Evolutionary conservation across 2,113 vertebrate genomes (phyloP).

Genomic region (Petrocephalus microphthalmus): DNA sequence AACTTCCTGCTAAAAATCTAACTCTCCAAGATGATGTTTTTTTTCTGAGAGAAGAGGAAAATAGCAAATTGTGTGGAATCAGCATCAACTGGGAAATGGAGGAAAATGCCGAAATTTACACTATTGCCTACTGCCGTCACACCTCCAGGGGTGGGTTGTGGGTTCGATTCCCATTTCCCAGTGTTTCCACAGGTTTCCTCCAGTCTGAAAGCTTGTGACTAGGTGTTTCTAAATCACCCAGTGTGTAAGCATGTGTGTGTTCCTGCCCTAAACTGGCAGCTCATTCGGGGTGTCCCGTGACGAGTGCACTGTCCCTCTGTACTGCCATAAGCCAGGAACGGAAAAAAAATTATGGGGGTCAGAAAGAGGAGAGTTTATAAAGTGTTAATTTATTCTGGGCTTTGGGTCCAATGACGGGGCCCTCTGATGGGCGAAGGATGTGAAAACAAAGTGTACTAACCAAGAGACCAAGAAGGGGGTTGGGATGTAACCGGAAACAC

Average conservation of each 20-base stretch:
- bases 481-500: background rate
- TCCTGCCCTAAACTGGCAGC: background rate
- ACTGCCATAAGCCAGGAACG: background rate
- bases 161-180: background rate
- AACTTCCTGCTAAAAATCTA: background rate
- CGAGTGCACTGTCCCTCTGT: background rate
- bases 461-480: background rate
- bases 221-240: background rate
- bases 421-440: background rate
- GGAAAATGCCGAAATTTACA: background rate
- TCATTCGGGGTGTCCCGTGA: background rate
- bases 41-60: background rate
- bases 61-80: background rate
- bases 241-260: background rate
- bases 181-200: background rate
- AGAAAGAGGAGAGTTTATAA: background rate
- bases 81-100: background rate
- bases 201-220: background rate
- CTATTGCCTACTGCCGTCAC: background rate
- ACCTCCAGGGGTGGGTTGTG: background rate
- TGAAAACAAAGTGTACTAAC: background rate
- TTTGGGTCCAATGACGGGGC: background rate
- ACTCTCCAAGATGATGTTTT: background rate
- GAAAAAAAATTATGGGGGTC: background rate
- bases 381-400: background rate